Conservation (phyloP, 2,888 invertebrate genomes). For the Drosophila vallismaia region DNA sequence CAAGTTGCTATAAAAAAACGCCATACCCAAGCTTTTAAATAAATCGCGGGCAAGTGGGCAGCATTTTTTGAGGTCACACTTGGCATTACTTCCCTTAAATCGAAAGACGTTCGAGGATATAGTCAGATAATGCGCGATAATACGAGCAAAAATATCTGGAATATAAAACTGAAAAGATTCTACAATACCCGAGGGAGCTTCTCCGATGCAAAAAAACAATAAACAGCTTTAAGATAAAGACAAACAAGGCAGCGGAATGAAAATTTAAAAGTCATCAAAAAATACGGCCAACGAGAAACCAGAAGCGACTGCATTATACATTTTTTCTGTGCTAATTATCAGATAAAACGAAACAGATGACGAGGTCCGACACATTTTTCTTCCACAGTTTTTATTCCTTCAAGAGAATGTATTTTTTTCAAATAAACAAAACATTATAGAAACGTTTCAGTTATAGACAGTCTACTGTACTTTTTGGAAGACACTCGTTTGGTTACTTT, state of each 20-base stretch:
- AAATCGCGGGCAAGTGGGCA: not conserved
- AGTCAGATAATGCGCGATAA: not conserved
- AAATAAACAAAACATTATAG: not conserved
- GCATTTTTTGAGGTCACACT: not conserved
- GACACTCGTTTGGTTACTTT: slow-evolving; percentile 5
- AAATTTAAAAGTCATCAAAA: slow-evolving; percentile 41
- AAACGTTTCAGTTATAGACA: not conserved
- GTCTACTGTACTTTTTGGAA: slow-evolving; percentile 5
- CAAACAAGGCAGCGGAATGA: slow-evolving; percentile 61
- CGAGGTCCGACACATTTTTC: slow-evolving; percentile 6
- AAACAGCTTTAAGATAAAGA: slow-evolving; percentile 49
- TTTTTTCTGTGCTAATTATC: slow-evolving; percentile 35
- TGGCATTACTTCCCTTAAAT: not conserved
- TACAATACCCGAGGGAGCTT: not conserved
- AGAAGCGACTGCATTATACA: slow-evolving; percentile 23
- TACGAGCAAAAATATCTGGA: not conserved
- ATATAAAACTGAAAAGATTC: not conserved
- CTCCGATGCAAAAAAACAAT: slow-evolving; percentile 23
- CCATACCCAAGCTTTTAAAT: not conserved
- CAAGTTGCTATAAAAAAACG: not conserved
- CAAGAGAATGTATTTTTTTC: not conserved
- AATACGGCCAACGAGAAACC: not conserved
- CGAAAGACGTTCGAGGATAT: not conserved
- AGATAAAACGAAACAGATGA: slow-evolving; percentile 6
- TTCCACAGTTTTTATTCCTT: not conserved